Evolutionary conservation across 1,140 invertebrate genomes (phyloP).

Genomic region (Drosophila seguyi): DNA sequence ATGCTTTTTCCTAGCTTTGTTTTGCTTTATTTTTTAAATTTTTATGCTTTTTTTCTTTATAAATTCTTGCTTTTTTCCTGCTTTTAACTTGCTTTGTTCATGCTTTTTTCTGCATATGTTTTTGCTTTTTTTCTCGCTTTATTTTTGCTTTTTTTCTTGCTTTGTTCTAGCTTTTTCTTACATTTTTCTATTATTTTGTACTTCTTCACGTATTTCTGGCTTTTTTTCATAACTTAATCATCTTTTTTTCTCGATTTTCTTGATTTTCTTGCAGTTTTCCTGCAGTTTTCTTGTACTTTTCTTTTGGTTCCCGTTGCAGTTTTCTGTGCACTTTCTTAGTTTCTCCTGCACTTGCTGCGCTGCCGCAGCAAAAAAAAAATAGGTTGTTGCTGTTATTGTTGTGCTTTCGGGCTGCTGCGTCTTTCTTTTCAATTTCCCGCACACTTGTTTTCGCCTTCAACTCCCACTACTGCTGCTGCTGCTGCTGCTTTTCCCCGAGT

Average conservation of each 20-base stretch:
- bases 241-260: not conserved
- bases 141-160: not conserved
- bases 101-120: constrained; percentile 19
- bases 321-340: constrained; percentile 31
- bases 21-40: not conserved
- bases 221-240: not conserved
- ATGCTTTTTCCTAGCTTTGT: constrained; percentile 11
- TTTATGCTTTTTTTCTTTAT: too few relatives aligned
- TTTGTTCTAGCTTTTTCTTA: not conserved
- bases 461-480: not conserved
- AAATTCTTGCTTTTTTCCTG: too few relatives aligned
- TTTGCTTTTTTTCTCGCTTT: not conserved
- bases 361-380: not conserved
- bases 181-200: not conserved
- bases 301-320: not conserved
- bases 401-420: constrained; percentile 67
- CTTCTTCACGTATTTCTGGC: not conserved
- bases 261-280: not conserved
- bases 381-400: constrained; percentile 55
- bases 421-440: constrained; percentile 64
- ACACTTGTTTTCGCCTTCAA: constrained; percentile 30
- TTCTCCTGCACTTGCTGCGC: constrained; percentile 53
- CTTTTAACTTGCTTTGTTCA: not conserved
- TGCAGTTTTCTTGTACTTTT: not conserved
- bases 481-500: constrained; percentile 2